These are phyloP conservation scores for Hippocampus comes DNA, from an alignment of 2,113 vertebrate species.

Conservation along the genomic window DNA sequence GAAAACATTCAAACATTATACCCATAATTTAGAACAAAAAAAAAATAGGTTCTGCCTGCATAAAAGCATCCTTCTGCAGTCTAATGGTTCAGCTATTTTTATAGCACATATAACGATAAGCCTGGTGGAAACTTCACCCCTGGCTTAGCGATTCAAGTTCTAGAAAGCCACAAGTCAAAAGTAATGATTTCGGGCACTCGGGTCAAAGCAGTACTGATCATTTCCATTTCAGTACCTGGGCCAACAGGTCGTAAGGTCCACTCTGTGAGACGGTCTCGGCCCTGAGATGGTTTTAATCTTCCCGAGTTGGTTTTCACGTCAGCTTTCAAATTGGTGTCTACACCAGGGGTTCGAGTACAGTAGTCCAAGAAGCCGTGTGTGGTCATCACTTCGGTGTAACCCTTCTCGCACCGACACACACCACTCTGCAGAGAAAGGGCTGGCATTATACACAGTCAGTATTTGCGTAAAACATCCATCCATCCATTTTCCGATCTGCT, in stretches of 20 bases:
- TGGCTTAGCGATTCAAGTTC: slow-evolving; percentile 1
- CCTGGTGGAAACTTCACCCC: slow-evolving; percentile 18
- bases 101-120: slow-evolving; percentile 14
- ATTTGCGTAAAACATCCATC: background rate
- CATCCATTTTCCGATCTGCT: no score
- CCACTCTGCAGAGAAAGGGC: slow-evolving; percentile 75
- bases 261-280: slow-evolving; percentile 88
- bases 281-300: slow-evolving; percentile 86
- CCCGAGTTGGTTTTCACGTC: slow-evolving; percentile 91
- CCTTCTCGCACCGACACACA: slow-evolving; percentile 90
- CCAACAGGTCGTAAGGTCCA: slow-evolving; percentile 93
- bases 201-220: slow-evolving; percentile 13
- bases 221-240: slow-evolving; percentile 78
- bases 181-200: background rate
- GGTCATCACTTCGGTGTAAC: slow-evolving; percentile 94
- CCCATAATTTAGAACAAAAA: slow-evolving; percentile 3
- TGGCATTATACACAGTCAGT: slow-evolving; percentile 8
- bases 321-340: slow-evolving; percentile 90
- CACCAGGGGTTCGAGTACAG: slow-evolving; percentile 91
- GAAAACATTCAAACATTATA: background rate
- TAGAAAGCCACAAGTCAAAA: slow-evolving; percentile 36
- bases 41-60: background rate
- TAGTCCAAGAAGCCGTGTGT: slow-evolving; percentile 95
- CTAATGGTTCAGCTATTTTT: background rate
- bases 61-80: background rate